Evolutionary conservation across 2,113 vertebrate species (phyloP), one percentile per base, ranked within the genome.

Genomic region (Gambusia affinis): DNA sequence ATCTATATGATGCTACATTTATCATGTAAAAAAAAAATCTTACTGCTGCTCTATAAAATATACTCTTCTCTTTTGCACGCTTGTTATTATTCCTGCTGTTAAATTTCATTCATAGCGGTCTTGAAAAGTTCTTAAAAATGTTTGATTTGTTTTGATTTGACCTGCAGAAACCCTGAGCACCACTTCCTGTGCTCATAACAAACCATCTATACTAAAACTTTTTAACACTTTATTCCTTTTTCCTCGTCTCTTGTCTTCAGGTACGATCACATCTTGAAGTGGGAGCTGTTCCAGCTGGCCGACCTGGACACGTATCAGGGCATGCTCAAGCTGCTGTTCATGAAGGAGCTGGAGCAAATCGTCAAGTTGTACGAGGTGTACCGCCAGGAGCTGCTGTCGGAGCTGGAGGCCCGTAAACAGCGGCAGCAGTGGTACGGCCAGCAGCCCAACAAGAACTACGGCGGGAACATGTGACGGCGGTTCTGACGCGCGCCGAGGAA

Each of bases 261-360:
- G 87, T 99, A 99, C 3, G 98, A 99, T 89, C 98, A 99, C 94
- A 99, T 99, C 90, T 89, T 99, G 75, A 99, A 99, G 93, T 99
- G 98, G 98, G 98, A 98, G 90, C 93, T 99, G 86, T 99, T 99
- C 95, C 98, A 99, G 93, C 93, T 99, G 89, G 97, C 97, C 0
- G 98, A 99, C 91, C 88, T 99, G 93, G 98, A 99, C 91, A 99
- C 97, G 0, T 99, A 99, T 90, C 98, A 99, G 95, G 97, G 98
- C 12, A 98, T 99, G 97, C 92, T 99, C 85, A 99, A 99, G 94
- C 94, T 99, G 93, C 97, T 99, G 57, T 99, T 99, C 92, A 99
- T 98, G 98, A 99, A 99, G 90, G 98, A 99, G 93, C 95, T 99
- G 94, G 98, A 99, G 80, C 95, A 97, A 68, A 99, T 98, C 47